Conservation (phyloP, 2,888 invertebrate genomes). For the Hypselothyrea guttata region DNA sequence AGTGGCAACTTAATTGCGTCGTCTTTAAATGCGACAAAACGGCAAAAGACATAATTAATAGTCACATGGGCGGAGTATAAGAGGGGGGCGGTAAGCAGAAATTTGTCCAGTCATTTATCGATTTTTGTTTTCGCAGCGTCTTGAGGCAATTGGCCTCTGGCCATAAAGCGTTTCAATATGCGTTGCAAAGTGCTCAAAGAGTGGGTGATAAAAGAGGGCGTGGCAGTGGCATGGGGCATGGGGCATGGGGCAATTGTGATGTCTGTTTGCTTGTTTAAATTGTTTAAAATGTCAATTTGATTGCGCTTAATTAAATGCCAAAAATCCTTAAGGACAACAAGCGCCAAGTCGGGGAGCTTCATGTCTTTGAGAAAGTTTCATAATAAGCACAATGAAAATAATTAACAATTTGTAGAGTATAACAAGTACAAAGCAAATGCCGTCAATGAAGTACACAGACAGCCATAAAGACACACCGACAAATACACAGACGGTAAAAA, state of each 20-base stretch:
- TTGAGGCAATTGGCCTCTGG: constrained; percentile 64
- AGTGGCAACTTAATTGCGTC: constrained; percentile 66
- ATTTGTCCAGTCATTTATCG: constrained; percentile 46
- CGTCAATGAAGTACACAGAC: constrained; percentile 53
- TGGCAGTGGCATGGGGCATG: constrained; percentile 11
- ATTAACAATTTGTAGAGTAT: constrained; percentile 74
- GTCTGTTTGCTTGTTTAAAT: constrained; percentile 73
- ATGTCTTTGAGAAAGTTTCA: constrained; percentile 55
- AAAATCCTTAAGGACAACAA: constrained; percentile 71
- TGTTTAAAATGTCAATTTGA: constrained; percentile 79
- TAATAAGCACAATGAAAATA: constrained; percentile 74
- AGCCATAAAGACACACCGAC: constrained; percentile 2
- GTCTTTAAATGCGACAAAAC: constrained; percentile 74
- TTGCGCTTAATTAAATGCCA: constrained; percentile 78
- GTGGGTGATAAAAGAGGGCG: constrained; percentile 7
- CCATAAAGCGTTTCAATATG: constrained; percentile 73
- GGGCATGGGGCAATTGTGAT: constrained; percentile 27
- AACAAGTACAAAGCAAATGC: constrained; percentile 60
- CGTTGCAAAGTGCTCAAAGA: constrained; percentile 47
- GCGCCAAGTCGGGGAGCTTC: not conserved
- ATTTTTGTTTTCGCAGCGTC: constrained; percentile 39
- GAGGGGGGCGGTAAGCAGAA: not conserved
- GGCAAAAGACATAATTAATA: constrained; percentile 77
- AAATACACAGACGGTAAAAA: constrained; percentile 29
- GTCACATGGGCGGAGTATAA: constrained; percentile 29